These are phyloP conservation scores for Tonatia bakeri DNA, from an alignment of 2,113 vertebrate species.

Conservation along the genomic window DNA sequence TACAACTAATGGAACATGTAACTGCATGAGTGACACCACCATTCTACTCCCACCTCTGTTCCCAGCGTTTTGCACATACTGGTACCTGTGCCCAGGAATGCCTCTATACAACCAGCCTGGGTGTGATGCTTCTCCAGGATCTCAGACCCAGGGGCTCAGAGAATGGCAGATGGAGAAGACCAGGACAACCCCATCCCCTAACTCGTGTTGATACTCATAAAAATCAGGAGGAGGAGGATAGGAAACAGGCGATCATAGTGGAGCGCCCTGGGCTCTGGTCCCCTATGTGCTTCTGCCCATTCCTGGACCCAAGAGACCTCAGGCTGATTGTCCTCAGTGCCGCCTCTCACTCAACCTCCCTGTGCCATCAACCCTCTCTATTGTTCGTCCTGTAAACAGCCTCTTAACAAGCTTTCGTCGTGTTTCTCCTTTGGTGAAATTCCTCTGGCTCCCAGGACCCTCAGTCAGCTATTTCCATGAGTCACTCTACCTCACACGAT, in stretches of 20 bases:
- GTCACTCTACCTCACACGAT: background rate
- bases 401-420: background rate
- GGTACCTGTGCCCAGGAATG: too few species aligned
- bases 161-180: background rate
- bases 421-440: accelerated
- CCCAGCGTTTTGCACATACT: background rate
- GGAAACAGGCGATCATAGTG: background rate
- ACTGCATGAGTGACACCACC: background rate
- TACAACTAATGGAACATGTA: background rate
- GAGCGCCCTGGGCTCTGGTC: background rate
- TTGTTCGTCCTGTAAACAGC: background rate
- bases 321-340: too few species aligned
- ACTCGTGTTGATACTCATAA: background rate
- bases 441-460: background rate
- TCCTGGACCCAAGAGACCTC: background rate
- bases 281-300: background rate
- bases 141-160: background rate
- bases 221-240: background rate
- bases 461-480: too few species aligned
- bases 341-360: background rate
- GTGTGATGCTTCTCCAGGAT: too few species aligned
- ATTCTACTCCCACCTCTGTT: background rate
- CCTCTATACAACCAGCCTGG: background rate
- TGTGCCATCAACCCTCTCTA: background rate
- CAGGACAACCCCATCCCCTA: background rate